Evolutionary conservation across 1,140 invertebrate genomes (phyloP), one percentile per base, ranked within the genome.

Genomic region (Aphelenchoides avenae): DNA sequence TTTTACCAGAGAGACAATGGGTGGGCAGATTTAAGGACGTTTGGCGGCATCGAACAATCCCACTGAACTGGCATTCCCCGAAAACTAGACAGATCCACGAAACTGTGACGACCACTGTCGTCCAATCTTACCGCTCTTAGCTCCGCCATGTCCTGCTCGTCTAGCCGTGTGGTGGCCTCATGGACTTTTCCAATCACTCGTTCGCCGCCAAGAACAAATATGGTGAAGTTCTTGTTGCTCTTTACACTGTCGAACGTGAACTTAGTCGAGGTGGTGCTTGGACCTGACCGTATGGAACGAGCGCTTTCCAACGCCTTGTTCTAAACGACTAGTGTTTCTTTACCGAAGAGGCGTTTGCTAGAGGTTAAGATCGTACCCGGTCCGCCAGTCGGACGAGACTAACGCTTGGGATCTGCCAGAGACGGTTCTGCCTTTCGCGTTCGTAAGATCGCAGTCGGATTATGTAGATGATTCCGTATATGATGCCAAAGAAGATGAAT

Each of bases 241-340:
- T 62, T 62, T n/a, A 66, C 29, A n/a, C 37, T 52, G 18, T 62
- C 59, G 41, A 62, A 62, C 11, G 59, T 65, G 59, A 55, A 66
- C 31, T 62, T 62, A 5, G 61, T 63, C 11, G 59, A 62, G 9
- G 59, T 62, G 6, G 62, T 18, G 13, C 34, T 43, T 11, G 41
- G 7, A 7, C 41, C 41, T 11, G 41, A 43, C 15, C 30, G 41
- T 15, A 43, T 6, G 15, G 41, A 43, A 43, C 15, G 41, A 18
- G 30, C 7, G 15, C 41, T 43, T 43, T 43, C 41, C 30, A 43
- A 15, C 7, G 41, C 41, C 30, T 43, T 43, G 30, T 43, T 43
- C 41, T 43, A 26, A 36, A 36, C n/a, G n/a, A 36, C n/a, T 11
- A 36, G 11, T n/a, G n/a, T n/a, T n/a, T 13, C n/a, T 36, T 13